phyloP scores from a whole-genome alignment of 2,888 invertebrate genomes.

The Eubasilissa splendida region DNA sequence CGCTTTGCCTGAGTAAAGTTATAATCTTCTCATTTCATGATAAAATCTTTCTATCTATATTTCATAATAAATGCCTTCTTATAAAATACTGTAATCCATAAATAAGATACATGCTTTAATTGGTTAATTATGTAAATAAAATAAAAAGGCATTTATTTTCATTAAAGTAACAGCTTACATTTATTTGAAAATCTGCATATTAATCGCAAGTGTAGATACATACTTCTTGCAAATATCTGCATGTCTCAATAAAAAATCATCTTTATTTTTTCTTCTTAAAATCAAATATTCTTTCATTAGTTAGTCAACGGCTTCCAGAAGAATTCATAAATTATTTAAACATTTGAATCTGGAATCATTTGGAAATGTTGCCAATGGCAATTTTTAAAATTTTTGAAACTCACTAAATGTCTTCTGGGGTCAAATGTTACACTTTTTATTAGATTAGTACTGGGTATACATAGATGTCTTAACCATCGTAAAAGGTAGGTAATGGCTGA shows the following conservation, averaged over 20 bases:
- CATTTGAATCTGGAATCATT: not conserved
- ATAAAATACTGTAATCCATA: constrained; percentile 4
- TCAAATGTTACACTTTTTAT: not conserved
- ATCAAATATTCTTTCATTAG: constrained; percentile 16
- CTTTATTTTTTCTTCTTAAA: constrained; percentile 3
- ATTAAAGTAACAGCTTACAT: not conserved
- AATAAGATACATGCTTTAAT: not conserved
- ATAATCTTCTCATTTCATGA: no score
- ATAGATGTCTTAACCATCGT: constrained; percentile 47
- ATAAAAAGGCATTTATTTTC: constrained; percentile 27
- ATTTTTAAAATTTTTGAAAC: constrained; percentile 9
- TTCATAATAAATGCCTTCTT: constrained; percentile 34
- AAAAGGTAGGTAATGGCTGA: constrained; percentile 53
- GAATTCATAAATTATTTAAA: constrained; percentile 8
- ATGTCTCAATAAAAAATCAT: constrained; percentile 4
- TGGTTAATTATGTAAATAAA: not conserved
- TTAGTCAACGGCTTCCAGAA: constrained; percentile 17
- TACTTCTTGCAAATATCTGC: not conserved
- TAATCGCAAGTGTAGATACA: not conserved
- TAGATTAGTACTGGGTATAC: constrained; percentile 47
- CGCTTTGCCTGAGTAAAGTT: no score
- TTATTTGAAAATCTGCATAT: no score
- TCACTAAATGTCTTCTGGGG: constrained; percentile 48
- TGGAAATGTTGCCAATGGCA: not conserved
- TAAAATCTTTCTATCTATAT: not conserved